Conservation (phyloP, 2,113 vertebrate species). For the Pagrus major region DNA sequence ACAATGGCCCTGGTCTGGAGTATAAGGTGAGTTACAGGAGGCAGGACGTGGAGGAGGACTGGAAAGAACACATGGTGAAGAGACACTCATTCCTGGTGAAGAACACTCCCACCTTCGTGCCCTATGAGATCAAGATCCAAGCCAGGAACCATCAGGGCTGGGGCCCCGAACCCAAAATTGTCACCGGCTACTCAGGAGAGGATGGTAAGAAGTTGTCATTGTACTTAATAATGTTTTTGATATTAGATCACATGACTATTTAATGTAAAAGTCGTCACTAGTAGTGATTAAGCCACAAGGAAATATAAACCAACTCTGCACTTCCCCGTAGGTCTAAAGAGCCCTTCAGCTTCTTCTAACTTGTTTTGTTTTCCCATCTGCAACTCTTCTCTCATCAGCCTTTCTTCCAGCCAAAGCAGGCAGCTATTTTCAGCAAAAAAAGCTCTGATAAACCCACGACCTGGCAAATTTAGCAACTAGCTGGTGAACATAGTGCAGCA, state of each 20-base stretch:
- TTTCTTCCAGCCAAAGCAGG: not conserved
- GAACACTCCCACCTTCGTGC: conserved; percentile 92
- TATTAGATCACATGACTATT: not conserved
- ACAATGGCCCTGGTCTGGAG: conserved; percentile 93
- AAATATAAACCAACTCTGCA: not conserved
- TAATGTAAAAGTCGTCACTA: not conserved
- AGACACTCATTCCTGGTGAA: conserved; percentile 89
- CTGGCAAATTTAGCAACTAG: not conserved
- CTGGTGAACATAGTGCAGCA: not conserved
- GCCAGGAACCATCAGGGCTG: conserved; percentile 89
- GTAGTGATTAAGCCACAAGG: not conserved
- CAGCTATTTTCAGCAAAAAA: not conserved
- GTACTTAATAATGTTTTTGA: not conserved
- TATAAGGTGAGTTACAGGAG: conserved; percentile 93
- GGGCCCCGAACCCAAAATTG: conserved; percentile 88
- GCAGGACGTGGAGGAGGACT: conserved; percentile 84
- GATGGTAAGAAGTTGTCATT: conserved; percentile 88
- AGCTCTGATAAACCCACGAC: not conserved
- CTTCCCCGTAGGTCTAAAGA: not conserved
- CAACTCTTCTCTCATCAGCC: not conserved
- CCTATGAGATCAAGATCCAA: conserved; percentile 95
- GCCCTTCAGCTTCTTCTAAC: not conserved
- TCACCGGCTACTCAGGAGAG: conserved; percentile 92
- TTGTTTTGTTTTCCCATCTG: not conserved
- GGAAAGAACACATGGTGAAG: conserved; percentile 90